Evolutionary conservation across 2,113 vertebrate genomes (phyloP).

Genomic region (mouse (Mus musculus)): DNA sequence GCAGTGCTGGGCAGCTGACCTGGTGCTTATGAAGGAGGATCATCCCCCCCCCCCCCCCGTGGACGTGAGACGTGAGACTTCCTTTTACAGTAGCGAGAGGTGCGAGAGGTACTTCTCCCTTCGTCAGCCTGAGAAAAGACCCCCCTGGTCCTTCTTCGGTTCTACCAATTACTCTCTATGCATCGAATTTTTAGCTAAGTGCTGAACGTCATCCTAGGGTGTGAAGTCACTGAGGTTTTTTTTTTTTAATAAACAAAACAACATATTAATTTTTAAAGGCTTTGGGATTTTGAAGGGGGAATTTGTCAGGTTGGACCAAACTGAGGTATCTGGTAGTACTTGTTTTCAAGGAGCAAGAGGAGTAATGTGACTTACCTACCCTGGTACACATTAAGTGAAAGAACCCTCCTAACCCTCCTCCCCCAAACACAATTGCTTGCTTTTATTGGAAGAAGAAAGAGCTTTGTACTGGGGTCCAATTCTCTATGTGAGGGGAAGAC

Average conservation of each 20-base stretch:
- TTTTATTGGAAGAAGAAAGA: background rate
- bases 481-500: background rate
- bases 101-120: background rate
- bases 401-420: background rate
- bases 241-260: conserved; percentile 26
- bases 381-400: background rate
- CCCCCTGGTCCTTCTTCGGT: background rate
- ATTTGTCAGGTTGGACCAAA: background rate
- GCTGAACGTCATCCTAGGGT: background rate
- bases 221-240: background rate
- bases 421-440: background rate
- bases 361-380: background rate
- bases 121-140: background rate
- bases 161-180: background rate
- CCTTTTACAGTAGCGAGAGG: conserved; percentile 69
- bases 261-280: conserved; percentile 32
- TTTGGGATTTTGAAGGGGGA: conserved; percentile 32
- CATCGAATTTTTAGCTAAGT: background rate
- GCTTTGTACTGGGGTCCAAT: background rate
- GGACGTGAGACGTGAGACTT: conserved; percentile 82
- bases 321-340: background rate
- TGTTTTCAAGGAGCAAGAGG: background rate
- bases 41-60: conserved; percentile 49
- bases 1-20: conserved; percentile 79
- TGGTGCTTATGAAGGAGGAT: conserved; percentile 80